Evolutionary conservation across 2,113 vertebrate genomes (phyloP).

Genomic region (Coreoperca whiteheadi): DNA sequence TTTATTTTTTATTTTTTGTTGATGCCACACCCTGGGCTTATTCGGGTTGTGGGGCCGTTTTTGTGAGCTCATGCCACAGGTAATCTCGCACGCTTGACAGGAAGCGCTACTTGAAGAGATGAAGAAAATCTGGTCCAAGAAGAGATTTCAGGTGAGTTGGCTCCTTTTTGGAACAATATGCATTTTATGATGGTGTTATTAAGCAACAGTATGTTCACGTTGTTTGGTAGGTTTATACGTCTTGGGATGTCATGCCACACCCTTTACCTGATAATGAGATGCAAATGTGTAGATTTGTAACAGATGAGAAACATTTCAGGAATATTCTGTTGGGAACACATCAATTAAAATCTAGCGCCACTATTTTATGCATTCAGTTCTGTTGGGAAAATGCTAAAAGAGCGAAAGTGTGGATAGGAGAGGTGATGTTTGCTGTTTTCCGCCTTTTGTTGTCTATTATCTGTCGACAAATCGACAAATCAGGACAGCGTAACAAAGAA

Average conservation of each 20-base stretch:
- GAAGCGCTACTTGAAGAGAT: conserved; percentile 78
- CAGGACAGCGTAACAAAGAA: conserved; percentile 22
- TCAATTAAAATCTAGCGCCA: background rate
- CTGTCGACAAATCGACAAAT: conserved; percentile 14
- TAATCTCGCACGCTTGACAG: conserved; percentile 55
- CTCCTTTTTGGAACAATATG: background rate
- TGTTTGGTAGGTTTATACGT: background rate
- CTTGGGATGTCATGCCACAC: conserved; percentile 50
- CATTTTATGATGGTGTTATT: background rate
- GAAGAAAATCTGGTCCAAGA: conserved; percentile 99
- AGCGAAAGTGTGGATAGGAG: background rate
- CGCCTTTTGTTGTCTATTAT: background rate
- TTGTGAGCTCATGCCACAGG: conserved; percentile 75
- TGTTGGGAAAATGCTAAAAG: background rate
- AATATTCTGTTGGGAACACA: background rate
- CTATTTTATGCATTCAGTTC: background rate
- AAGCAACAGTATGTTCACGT: background rate
- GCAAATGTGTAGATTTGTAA: conserved; percentile 9
- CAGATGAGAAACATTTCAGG: background rate
- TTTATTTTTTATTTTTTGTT: background rate
- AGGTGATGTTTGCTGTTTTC: background rate
- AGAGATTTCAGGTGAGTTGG: conserved; percentile 94
- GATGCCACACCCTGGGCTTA: conserved; percentile 68
- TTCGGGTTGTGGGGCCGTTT: conserved; percentile 45
- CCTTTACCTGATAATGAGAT: conserved; percentile 44